phyloP scores from a whole-genome alignment of 2,113 vertebrate genomes.

The Aramus guarauna region DNA sequence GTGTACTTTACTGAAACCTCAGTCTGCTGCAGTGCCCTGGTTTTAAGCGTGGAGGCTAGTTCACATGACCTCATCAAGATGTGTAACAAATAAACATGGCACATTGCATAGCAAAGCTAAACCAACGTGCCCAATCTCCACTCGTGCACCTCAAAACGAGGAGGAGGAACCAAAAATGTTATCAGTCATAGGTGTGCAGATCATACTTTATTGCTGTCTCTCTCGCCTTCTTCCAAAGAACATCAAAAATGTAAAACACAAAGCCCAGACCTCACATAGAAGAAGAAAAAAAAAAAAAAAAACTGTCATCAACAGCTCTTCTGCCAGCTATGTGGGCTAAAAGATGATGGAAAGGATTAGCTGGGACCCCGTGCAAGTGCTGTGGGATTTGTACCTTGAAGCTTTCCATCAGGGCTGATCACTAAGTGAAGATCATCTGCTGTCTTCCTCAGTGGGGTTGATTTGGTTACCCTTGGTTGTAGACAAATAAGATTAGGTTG shows the following conservation, averaged over 20 bases:
- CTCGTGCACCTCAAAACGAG: neutral
- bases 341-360: neutral
- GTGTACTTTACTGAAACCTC: rapidly evolving
- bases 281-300: neutral
- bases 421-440: neutral
- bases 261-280: neutral
- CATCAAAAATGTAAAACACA: neutral
- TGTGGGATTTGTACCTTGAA: neutral
- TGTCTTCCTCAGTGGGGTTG: neutral
- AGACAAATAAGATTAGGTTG: neutral
- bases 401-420: too few species aligned
- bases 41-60: neutral
- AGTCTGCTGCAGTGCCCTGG: too few species aligned
- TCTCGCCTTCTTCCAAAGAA: neutral
- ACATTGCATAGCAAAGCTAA: neutral
- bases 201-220: neutral
- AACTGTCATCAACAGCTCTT: neutral
- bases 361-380: neutral
- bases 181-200: neutral
- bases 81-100: neutral
- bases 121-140: neutral
- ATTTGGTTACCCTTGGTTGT: neutral
- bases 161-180: rapidly evolving
- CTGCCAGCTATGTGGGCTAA: neutral
- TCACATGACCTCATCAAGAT: neutral